Conservation (phyloP, 2,888 invertebrate genomes). For the Athalia rosae region DNA sequence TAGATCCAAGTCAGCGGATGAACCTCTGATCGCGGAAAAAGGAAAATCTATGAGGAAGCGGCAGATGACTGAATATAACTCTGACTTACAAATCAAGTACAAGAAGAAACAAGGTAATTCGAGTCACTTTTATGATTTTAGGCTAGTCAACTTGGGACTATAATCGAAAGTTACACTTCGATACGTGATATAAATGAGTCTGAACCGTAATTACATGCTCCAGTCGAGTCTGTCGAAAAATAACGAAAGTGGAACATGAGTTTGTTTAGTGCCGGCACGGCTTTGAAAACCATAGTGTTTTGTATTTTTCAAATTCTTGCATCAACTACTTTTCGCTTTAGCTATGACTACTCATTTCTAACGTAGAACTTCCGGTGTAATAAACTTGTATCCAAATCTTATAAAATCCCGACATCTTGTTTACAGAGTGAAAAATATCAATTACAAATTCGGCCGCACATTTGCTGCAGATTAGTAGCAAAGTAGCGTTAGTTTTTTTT, state of each 20-base stretch:
- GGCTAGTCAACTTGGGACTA: not conserved
- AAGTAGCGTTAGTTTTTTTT: no score
- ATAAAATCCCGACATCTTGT: not conserved
- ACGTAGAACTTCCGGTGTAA: not conserved
- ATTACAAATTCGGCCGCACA: no score
- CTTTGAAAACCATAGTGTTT: not conserved
- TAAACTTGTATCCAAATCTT: not conserved
- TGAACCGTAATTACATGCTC: not conserved
- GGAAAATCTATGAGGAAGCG: slow-evolving; percentile 62
- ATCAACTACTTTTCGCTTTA: not conserved
- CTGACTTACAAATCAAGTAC: slow-evolving; percentile 58
- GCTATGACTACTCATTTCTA: not conserved
- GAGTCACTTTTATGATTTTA: not conserved
- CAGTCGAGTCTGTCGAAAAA: no score
- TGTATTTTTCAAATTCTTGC: not conserved
- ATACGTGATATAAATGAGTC: not conserved
- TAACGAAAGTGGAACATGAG: not conserved
- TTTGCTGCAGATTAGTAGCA: no score
- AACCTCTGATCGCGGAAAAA: slow-evolving; percentile 56
- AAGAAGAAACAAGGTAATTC: slow-evolving; percentile 64
- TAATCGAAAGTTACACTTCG: not conserved
- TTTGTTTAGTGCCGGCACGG: not conserved
- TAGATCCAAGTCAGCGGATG: slow-evolving; percentile 63
- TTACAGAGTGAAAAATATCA: no score
- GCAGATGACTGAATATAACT: slow-evolving; percentile 62